Conservation (phyloP, 2,888 invertebrate species). For the Metellina segmentata region DNA sequence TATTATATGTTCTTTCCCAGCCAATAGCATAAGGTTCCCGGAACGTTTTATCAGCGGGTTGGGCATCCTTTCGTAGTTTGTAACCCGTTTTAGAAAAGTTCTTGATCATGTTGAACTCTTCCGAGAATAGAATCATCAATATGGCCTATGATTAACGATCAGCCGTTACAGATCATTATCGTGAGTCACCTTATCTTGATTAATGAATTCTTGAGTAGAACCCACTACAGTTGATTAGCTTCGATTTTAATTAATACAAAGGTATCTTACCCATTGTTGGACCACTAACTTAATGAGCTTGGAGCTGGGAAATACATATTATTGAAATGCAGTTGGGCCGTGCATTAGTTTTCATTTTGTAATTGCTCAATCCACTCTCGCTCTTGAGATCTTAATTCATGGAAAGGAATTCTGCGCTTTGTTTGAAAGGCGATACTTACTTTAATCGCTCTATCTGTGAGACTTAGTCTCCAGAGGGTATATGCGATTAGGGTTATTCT, state of each 20-base stretch:
- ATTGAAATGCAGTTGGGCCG: conserved; percentile 18
- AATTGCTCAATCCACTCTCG: conserved; percentile 30
- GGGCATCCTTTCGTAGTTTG: conserved; percentile 6
- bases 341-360: conserved; percentile 39
- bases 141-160: conserved; percentile 58
- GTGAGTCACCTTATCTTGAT: conserved; percentile 61
- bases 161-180: conserved; percentile 59
- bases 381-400: not conserved
- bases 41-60: conserved; percentile 21
- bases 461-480: too few relatives aligned
- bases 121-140: conserved; percentile 49
- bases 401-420: not conserved
- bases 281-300: conserved; percentile 53
- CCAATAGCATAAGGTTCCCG: conserved; percentile 15
- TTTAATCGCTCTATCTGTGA: not conserved
- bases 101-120: conserved; percentile 30
- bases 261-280: conserved; percentile 46
- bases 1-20: conserved; percentile 14
- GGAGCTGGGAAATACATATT: conserved; percentile 25
- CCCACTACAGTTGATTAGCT: conserved; percentile 47
- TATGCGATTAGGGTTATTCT: too few relatives aligned
- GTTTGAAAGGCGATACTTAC: not conserved
- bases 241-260: conserved; percentile 55
- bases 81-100: conserved; percentile 53
- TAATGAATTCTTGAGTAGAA: conserved; percentile 57